These are phyloP conservation scores for Lacanobia wlatinum DNA, from an alignment of 2,888 invertebrate genomes.

Conservation along the genomic window DNA sequence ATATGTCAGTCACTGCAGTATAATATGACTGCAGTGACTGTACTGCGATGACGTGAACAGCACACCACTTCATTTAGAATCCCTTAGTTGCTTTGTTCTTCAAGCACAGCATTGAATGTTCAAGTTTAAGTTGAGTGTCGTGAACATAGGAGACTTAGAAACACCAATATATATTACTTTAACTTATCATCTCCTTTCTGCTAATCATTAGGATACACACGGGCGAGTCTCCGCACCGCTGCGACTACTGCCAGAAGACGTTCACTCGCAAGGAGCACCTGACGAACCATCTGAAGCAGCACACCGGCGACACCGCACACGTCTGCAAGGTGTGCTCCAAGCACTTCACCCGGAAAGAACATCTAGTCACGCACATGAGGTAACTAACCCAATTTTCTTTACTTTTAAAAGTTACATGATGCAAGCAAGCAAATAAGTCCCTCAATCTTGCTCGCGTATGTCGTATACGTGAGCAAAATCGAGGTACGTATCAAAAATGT, in stretches of 20 bases:
- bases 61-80: constrained; percentile 23
- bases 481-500: not conserved
- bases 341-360: constrained; percentile 94
- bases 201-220: constrained; percentile 87
- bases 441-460: too few species aligned
- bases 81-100: constrained; percentile 33
- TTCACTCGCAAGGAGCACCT: constrained; percentile 94
- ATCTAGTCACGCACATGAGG: constrained; percentile 94
- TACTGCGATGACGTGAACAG: constrained; percentile 5
- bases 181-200: constrained; percentile 9
- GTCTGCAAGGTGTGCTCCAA: constrained; percentile 94
- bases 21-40: constrained; percentile 14
- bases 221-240: constrained; percentile 94
- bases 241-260: constrained; percentile 93
- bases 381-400: constrained; percentile 70
- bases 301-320: constrained; percentile 93
- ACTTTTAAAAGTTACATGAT: not conserved
- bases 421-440: not conserved
- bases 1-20: not conserved
- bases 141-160: constrained; percentile 14
- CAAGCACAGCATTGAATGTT: constrained; percentile 42
- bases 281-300: constrained; percentile 92
- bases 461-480: too few species aligned
- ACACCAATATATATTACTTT: too few species aligned
- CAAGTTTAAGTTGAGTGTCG: constrained; percentile 25